Evolutionary conservation across 2,888 invertebrate genomes (phyloP), one percentile per base, ranked within the genome.

Genomic region (Nysson spinosus): DNA sequence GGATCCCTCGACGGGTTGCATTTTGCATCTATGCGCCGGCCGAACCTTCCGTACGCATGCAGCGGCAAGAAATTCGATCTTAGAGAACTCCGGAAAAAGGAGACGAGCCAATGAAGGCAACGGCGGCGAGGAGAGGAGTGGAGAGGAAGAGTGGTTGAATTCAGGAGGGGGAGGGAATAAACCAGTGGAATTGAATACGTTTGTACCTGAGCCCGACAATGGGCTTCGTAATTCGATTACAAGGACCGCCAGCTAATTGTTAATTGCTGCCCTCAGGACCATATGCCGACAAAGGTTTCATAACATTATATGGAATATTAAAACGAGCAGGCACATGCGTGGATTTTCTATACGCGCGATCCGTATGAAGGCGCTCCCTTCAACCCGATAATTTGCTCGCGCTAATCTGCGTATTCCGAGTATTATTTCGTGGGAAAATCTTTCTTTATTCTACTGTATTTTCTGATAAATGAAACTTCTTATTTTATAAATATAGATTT

Each of bases 231-330:
- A 87, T 87, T 87, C 85, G 87, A 87, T 87, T 87, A 87, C 87
- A 87, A 86, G 87, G 82, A 85, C 87, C 87, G 87, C 86, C 86
- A 78, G 85, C 85, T 87, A 87, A 87, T 87, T 87, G 86, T 86
- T 86, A 87, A 87, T 87, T 86, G 85, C 84, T 81, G 83, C 80
- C 79, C 79, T 79, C 74, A 69, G 77, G 72, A 71, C 71, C 69
- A 60, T 69, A 51, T 63, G 79, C 83, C 84, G 84, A 85, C 84
- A 84, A 83, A 83, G 80, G 79, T 72, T 72, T 71, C 70, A 77
- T 76, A 78, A 83, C 75, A 75, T 77, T 75, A 75, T 67, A 69
- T 56, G 73, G 68, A 77, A 80, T 79, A 81, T 83, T 83, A 83
- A 84, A 83, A 80, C 81, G 80, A 78, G 81, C 71, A 74, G 72